Evolutionary conservation across 2,113 vertebrate species (phyloP), one percentile per base, ranked within the genome.

Genomic region (Ceyx melanurus): DNA sequence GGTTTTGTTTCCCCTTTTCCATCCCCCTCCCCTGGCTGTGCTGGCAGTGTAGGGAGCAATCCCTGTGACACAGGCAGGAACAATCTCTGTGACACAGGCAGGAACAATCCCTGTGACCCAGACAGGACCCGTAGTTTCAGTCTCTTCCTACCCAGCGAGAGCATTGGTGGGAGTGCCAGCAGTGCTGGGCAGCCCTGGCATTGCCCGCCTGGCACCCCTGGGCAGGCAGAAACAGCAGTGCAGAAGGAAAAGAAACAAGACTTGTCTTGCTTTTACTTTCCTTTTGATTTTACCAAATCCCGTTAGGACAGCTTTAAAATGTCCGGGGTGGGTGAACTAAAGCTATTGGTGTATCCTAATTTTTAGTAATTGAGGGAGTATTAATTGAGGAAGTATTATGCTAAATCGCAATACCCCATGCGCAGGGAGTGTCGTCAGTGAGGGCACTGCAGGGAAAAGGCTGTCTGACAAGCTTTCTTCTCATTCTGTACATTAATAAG

Each of bases 191-290:
- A 13, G 65, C 72, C 50, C 20, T 8, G 48, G 2, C 46, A 8
- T 57, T 2, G 11, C 20, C 40, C 1, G 3, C 28, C 45, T 42
- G 33, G 29, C 0, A 1, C 60, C 60, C 22, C 60, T 58, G 10
- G 80, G 42, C 86, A 28, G 35, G n/a, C 23, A 31, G 37, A 40
- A 66, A 82, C 62, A 80, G 37, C 45, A 57, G 14, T 5, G 4
- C 6, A 26, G 35, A n/a, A 60, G 22, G 61, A 67, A 54, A 57
- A 21, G 5, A 16, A 15, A 60, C 53, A 26, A 15, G 11, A 25
- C 16, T 82, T 42, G 42, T 25, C 12, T 45, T 58, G 18, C 40
- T 54, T 82, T 65, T 33, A 35, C 5, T 42, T 88, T 13, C 8
- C 20, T 64, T 4, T 15, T 60, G 19, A 13, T 57, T 93, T 76